phyloP scores from a whole-genome alignment of 1,140 invertebrate genomes.

The Caerostris extrusa region DNA sequence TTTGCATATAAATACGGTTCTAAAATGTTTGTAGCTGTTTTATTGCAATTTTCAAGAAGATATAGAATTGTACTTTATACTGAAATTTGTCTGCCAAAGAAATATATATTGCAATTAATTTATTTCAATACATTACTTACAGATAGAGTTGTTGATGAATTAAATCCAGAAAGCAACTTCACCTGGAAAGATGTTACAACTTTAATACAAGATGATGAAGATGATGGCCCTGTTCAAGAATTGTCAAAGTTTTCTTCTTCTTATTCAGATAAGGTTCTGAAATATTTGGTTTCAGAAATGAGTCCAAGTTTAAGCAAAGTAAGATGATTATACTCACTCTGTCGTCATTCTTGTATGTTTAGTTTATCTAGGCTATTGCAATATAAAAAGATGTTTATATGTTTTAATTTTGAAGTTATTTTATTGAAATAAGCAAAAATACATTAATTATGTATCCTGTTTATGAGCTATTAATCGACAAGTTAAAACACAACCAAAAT shows the following conservation, averaged over 20 bases:
- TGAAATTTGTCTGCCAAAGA: background rate
- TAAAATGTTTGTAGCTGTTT: too few relatives aligned
- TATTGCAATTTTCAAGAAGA: too few relatives aligned
- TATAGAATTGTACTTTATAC: background rate
- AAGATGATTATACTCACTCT: conserved; percentile 35
- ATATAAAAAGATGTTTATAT: background rate
- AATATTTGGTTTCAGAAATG: conserved; percentile 87
- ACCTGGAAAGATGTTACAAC: conserved; percentile 97
- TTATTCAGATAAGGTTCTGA: conserved; percentile 91
- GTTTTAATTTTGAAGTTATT: too few relatives aligned
- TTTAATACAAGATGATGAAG: conserved; percentile 94
- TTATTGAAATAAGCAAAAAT: too few relatives aligned
- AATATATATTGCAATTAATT: background rate
- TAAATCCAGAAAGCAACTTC: conserved; percentile 97
- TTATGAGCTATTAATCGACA: too few relatives aligned
- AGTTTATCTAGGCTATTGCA: background rate
- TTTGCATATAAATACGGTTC: too few relatives aligned
- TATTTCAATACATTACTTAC: background rate
- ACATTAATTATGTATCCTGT: too few relatives aligned
- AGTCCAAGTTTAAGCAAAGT: conserved; percentile 85
- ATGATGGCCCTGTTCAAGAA: conserved; percentile 87
- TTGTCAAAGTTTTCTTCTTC: conserved; percentile 86
- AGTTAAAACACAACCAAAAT: too few relatives aligned
- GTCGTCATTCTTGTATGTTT: background rate
- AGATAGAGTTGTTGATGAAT: conserved; percentile 98